These are phyloP conservation scores for Drosophila serrata DNA, from an alignment of 1,140 invertebrate species.

Conservation along the genomic window DNA sequence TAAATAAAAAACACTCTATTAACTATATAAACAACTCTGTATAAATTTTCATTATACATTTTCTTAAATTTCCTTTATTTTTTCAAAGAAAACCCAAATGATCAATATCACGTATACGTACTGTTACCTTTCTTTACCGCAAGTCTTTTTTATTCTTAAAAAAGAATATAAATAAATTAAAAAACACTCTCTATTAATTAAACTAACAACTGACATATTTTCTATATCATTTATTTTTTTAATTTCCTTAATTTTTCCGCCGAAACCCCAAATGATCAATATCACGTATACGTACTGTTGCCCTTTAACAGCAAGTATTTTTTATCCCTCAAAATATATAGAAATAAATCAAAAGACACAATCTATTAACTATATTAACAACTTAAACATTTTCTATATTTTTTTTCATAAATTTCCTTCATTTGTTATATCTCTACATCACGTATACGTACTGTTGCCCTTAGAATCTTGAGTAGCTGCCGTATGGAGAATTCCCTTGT, in stretches of 20 bases:
- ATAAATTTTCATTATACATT: too few relatives aligned
- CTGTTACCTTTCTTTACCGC: background rate
- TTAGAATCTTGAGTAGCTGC: background rate
- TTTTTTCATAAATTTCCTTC: background rate
- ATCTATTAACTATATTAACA: background rate
- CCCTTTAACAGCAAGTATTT: too few relatives aligned
- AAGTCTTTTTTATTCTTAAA: background rate
- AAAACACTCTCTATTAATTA: background rate
- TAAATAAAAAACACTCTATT: background rate
- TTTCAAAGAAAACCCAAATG: background rate
- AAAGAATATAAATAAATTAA: background rate
- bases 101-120: background rate
- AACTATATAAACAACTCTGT: too few relatives aligned
- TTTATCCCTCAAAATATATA: background rate
- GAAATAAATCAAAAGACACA: background rate
- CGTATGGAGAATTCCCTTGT: background rate
- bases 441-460: slow-evolving; percentile 5
- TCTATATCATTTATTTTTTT: background rate
- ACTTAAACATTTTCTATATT: background rate
- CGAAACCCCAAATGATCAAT: too few relatives aligned
- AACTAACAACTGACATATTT: background rate
- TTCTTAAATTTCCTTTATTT: too few relatives aligned
- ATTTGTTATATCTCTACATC: too few relatives aligned
- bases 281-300: background rate
- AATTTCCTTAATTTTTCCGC: background rate